phyloP scores from a whole-genome alignment of 2,888 invertebrate genomes.

The Andrena praecox region DNA sequence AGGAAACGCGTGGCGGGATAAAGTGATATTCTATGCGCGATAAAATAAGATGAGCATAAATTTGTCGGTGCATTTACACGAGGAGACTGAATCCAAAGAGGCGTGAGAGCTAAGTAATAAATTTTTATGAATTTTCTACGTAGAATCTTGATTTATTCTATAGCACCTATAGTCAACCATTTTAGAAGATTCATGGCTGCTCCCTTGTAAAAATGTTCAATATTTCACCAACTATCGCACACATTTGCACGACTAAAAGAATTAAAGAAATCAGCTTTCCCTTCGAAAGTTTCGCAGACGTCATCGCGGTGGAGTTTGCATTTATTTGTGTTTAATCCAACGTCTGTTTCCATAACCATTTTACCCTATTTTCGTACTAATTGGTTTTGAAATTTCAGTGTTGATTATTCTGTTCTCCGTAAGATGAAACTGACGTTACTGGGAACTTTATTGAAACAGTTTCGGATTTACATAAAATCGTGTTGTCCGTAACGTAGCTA shows the following conservation, averaged over 20 bases:
- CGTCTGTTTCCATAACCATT: conserved; percentile 4
- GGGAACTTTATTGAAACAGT: conserved; percentile 13
- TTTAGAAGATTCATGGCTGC: neutral
- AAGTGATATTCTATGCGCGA: conserved; percentile 46
- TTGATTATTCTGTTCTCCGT: neutral
- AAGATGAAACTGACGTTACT: neutral
- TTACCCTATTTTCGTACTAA: conserved; percentile 17
- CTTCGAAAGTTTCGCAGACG: neutral
- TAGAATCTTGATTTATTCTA: conserved; percentile 24
- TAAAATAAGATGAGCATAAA: conserved; percentile 55
- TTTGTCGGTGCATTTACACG: conserved; percentile 43
- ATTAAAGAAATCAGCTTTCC: neutral
- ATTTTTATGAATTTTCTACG: conserved; percentile 44
- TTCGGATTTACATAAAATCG: conserved; percentile 15
- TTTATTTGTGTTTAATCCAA: neutral
- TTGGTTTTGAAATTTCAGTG: conserved; percentile 19
- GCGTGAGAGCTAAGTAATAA: conserved; percentile 25
- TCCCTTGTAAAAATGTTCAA: neutral
- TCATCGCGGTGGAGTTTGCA: neutral
- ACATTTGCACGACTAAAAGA: neutral
- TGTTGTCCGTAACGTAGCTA: neutral
- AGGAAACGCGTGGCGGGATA: conserved; percentile 27
- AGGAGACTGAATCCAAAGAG: conserved; percentile 26
- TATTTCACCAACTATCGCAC: neutral
- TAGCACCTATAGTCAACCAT: neutral